phyloP scores from a whole-genome alignment of 2,888 invertebrate species.

The Thymelicus lineola region DNA sequence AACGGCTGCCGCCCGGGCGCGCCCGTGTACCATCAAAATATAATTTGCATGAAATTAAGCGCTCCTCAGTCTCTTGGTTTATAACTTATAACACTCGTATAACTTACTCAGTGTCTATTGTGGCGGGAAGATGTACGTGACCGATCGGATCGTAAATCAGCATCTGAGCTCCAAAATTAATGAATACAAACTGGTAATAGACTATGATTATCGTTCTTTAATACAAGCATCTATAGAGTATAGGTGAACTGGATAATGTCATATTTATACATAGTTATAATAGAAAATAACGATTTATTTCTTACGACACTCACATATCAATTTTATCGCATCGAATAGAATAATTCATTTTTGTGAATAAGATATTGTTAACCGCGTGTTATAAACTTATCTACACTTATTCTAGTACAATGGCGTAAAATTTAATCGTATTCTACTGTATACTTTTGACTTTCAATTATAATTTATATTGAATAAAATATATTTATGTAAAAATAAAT shows the following conservation, averaged over 20 bases:
- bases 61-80: conserved; percentile 38
- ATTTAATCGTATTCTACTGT: too few species aligned
- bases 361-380: too few species aligned
- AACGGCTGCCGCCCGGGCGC: not conserved
- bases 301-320: not conserved
- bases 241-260: not conserved
- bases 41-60: conserved; percentile 57
- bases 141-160: conserved; percentile 3
- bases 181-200: conserved; percentile 6
- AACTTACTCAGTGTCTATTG: conserved; percentile 22
- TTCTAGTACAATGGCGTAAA: too few species aligned
- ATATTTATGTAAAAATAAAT: too few species aligned
- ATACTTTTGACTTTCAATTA: too few species aligned
- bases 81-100: too few species aligned
- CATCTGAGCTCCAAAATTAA: conserved; percentile 11
- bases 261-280: not conserved
- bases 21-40: conserved; percentile 23
- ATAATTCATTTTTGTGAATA: too few species aligned
- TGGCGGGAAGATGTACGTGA: conserved; percentile 19
- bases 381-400: too few species aligned
- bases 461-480: too few species aligned
- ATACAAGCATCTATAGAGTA: not conserved
- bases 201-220: not conserved
- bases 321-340: too few species aligned
- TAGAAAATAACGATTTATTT: not conserved